A percentile compares a stretch with the other conserved stretches of the same genome.
Evolutionary conservation across 2,113 vertebrate genomes (phyloP).

Genomic region (Delphinus delphis): DNA sequence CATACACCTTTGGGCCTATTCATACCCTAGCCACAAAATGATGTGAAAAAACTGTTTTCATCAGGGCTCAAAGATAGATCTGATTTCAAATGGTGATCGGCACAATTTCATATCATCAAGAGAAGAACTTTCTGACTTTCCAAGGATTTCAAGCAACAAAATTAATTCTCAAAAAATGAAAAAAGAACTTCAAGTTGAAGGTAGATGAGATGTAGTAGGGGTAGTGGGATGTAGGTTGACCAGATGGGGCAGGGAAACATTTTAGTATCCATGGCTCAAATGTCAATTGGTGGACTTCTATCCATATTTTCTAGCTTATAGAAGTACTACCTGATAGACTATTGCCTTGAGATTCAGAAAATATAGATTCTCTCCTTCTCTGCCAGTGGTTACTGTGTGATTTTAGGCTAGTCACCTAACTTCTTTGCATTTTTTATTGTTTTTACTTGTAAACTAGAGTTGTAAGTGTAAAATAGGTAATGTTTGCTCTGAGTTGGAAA

Average conservation of each 20-base stretch:
- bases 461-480: constrained; percentile 4
- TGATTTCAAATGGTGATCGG: constrained; percentile 35
- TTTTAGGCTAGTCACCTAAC: background rate
- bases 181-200: constrained; percentile 12
- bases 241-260: background rate
- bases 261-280: background rate
- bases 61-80: background rate
- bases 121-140: constrained; percentile 1
- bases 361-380: background rate
- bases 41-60: constrained; percentile 41
- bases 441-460: constrained; percentile 38
- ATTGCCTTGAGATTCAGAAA: background rate
- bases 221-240: background rate
- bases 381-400: background rate
- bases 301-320: background rate
- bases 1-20: background rate
- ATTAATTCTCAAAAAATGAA: background rate
- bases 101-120: background rate
- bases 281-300: background rate
- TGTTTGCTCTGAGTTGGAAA: background rate
- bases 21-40: constrained; percentile 9
- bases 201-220: background rate
- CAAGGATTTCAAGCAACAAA: background rate
- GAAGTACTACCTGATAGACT: background rate
- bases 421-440: background rate